A percentile compares a stretch with the other conserved stretches of the same genome.
These are phyloP conservation scores for Brachionus plicatilis DNA, from an alignment of 1,140 invertebrate species.

Conservation along the genomic window DNA sequence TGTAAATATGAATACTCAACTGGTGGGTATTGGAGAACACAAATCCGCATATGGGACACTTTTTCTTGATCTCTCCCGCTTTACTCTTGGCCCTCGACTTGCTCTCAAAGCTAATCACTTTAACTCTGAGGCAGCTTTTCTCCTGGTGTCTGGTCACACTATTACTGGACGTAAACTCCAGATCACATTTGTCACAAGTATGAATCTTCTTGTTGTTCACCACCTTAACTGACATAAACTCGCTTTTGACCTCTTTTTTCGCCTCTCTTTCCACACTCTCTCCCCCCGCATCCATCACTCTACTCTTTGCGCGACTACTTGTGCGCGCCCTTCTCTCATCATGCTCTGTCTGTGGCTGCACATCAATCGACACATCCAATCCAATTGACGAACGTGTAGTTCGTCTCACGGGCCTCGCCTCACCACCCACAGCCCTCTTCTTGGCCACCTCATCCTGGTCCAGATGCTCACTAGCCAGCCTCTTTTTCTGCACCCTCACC, in stretches of 20 bases:
- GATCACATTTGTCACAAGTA: constrained; percentile 3
- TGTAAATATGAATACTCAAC: constrained; percentile 31
- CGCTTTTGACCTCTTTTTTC: background rate
- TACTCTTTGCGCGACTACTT: background rate
- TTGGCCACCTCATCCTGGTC: background rate
- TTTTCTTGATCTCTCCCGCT: background rate
- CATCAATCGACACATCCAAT: too few species aligned
- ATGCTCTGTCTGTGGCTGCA: too few species aligned
- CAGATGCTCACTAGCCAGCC: background rate
- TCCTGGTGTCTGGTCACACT: constrained; percentile 22
- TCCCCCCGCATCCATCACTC: background rate
- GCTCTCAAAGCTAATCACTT: background rate
- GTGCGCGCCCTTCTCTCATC: background rate
- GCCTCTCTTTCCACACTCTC: background rate
- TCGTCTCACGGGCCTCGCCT: background rate
- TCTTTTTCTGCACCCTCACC: background rate
- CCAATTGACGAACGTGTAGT: background rate
- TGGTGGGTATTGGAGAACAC: constrained; percentile 1
- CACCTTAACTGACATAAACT: background rate
- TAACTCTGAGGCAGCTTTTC: constrained; percentile 7
- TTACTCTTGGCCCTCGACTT: background rate
- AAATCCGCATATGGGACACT: constrained; percentile 22
- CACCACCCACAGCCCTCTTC: background rate
- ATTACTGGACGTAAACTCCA: constrained; percentile 29
- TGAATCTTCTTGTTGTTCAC: constrained; percentile 6